phyloP scores from a whole-genome alignment of 1,140 invertebrate genomes.

The Sinella curviseta region DNA sequence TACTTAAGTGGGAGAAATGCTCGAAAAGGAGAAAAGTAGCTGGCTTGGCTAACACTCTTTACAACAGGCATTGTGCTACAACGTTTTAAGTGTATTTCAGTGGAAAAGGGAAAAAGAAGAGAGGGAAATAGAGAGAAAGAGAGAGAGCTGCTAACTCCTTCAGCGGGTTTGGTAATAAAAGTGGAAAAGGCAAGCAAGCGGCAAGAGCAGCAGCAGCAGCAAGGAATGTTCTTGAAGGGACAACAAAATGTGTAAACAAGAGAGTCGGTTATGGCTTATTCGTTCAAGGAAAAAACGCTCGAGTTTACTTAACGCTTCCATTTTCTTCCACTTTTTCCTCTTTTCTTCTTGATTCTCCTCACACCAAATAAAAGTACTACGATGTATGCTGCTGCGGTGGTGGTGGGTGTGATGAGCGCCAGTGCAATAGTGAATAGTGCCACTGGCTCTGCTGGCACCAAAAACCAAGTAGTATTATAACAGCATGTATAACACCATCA shows the following conservation, averaged over 20 bases:
- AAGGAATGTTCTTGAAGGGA: constrained; percentile 1
- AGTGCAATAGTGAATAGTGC: too few relatives aligned
- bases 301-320: not conserved
- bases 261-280: not conserved
- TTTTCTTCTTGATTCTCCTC: not conserved
- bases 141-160: too few relatives aligned
- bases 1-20: not conserved
- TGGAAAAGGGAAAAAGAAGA: not conserved
- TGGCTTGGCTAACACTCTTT: not conserved
- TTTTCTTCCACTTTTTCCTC: not conserved
- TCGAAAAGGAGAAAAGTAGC: not conserved
- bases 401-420: not conserved
- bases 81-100: constrained; percentile 1
- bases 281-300: not conserved
- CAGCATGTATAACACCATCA: not conserved
- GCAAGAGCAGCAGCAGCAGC: not conserved
- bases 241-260: constrained; percentile 12
- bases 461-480: not conserved
- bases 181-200: not conserved
- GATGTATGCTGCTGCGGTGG: not conserved
- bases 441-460: not conserved
- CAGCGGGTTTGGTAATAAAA: too few relatives aligned
- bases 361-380: not conserved
- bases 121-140: not conserved
- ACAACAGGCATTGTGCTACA: not conserved